Evolutionary conservation across 1,140 invertebrate species (phyloP), one percentile per base, ranked within the genome.

Genomic region (Drosophila erecta): DNA sequence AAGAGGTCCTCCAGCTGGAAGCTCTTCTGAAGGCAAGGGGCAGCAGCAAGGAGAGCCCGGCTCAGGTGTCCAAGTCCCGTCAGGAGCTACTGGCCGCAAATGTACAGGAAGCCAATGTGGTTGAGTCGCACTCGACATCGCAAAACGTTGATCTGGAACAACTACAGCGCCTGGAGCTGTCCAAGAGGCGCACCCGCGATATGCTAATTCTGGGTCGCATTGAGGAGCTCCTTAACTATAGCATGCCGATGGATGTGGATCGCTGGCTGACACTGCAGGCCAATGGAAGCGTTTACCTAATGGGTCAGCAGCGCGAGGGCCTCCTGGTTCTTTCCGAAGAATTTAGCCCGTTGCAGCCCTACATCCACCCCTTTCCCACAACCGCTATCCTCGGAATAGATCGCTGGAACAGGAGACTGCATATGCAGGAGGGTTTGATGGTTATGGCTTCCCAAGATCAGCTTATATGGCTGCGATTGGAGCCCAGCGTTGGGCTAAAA

Each of bases 181-280:
- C 79, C 1, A 87, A 90, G 57, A 65, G 90, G 4, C 79, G 89
- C 6, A 79, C 73, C 6, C 77, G 89, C 3, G 91, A 92, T 62
- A 67, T 90, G 69, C 65, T 92, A 0, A 50, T 79, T 15, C 57
- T 92, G 0, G 66, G 51, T n/a, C 62, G 73, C 30, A 83, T 92
- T 10, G 77, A 77, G 24, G 91, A 92, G 56, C 51, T 91, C 38
- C 33, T 80, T 0, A 58, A 62, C 10, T 87, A 80, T 7, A 47
- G 49, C 7, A 41, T 81, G 0, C 83, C 79, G 3, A 53, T 44
- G 2, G 64, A 81, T 47, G 81, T 92, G 15, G 43, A 62, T 5
- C 67, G 78, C 30, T 92, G 90, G 89, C 17, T 69, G 38, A 59
- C 79, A n/a, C 43, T 92, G 11, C 50, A 60, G 27, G 72, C 81